phyloP scores from a whole-genome alignment of 2,113 vertebrate species.

The Myxocyprinus asiaticus region DNA sequence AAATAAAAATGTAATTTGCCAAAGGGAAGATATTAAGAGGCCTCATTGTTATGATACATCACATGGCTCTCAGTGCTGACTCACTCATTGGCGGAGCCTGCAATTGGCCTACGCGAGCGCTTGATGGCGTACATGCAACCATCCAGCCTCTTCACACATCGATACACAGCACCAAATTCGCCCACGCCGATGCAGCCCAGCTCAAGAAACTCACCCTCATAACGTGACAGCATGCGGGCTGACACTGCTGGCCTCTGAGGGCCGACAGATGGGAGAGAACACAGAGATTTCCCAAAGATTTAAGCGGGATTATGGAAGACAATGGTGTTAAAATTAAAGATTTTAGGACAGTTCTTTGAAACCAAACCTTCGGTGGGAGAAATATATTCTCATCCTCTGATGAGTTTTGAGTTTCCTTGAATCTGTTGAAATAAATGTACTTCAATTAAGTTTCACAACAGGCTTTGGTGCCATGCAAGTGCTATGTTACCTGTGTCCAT shows the following conservation, averaged over 20 bases:
- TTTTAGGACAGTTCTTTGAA: slow-evolving; percentile 31
- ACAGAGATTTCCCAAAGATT: slow-evolving; percentile 23
- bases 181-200: slow-evolving; percentile 89
- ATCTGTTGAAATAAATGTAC: slow-evolving; percentile 55
- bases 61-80: slow-evolving; percentile 61
- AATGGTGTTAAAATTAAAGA: not conserved
- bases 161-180: slow-evolving; percentile 91
- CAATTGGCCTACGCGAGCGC: slow-evolving; percentile 82
- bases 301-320: not conserved
- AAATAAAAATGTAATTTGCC: not conserved
- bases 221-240: slow-evolving; percentile 89
- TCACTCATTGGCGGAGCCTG: slow-evolving; percentile 89
- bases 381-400: slow-evolving; percentile 73
- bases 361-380: slow-evolving; percentile 63
- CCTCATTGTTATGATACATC: not conserved
- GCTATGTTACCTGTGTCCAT: slow-evolving; percentile 60
- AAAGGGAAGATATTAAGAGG: not conserved
- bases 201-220: slow-evolving; percentile 93
- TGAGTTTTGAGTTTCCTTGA: slow-evolving; percentile 70
- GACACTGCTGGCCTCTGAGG: slow-evolving; percentile 81
- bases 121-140: slow-evolving; percentile 96
- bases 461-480: not conserved
- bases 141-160: slow-evolving; percentile 95
- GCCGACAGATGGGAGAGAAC: slow-evolving; percentile 48
- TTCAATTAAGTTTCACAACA: not conserved